Evolutionary conservation across 2,797 vertebrate species (phyloP).

Genomic region (Pangasius djambal): DNA sequence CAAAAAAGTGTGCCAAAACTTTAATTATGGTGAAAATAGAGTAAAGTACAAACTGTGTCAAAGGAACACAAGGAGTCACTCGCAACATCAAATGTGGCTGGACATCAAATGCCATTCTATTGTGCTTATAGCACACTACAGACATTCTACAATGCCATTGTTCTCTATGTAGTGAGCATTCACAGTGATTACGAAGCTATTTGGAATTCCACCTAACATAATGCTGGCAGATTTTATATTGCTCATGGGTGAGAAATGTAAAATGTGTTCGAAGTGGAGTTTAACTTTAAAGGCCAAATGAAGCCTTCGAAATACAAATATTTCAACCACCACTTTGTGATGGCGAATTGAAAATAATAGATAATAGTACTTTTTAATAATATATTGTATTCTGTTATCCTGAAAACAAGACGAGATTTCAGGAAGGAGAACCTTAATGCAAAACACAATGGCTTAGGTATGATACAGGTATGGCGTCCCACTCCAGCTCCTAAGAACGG

Average conservation of each 20-base stretch:
- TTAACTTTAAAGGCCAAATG: background rate
- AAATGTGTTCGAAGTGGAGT: background rate
- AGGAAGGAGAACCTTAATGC: background rate
- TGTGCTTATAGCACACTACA: background rate
- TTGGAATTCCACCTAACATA: background rate
- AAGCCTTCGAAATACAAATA: background rate
- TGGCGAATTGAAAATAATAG: background rate
- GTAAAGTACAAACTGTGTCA: background rate
- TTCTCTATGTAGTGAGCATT: background rate
- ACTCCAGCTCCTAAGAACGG: conserved; percentile 78
- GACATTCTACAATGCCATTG: background rate
- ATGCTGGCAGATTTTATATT: too few species aligned
- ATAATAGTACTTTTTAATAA: background rate
- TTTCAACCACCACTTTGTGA: background rate
- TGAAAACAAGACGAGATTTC: conserved; percentile 49
- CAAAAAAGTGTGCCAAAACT: background rate
- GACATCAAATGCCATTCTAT: background rate
- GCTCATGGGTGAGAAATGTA: background rate
- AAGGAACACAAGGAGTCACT: background rate
- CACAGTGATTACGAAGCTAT: background rate
- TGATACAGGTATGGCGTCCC: conserved; percentile 57
- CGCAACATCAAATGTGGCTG: background rate
- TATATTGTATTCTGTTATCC: background rate
- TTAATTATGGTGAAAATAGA: conserved; percentile 1
- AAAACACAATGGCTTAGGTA: conserved; percentile 57